Evolutionary conservation across 2,797 vertebrate genomes (phyloP).

Genomic region (Hydrophis major): DNA sequence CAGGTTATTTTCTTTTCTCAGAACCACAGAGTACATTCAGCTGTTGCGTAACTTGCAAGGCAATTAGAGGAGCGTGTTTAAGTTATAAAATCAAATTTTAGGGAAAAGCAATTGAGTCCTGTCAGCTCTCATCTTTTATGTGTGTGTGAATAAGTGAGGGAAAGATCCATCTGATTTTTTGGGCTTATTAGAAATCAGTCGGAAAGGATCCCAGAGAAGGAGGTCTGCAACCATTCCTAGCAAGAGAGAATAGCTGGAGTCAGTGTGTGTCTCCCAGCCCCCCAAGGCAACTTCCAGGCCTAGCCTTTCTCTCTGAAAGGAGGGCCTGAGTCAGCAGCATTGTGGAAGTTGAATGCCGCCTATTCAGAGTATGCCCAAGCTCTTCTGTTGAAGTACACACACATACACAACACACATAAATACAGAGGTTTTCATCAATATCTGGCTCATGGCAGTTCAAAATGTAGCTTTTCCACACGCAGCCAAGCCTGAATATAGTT

Average conservation of each 20-base stretch:
- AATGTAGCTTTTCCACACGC: neutral
- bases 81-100: neutral
- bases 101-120: neutral
- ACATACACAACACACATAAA: neutral
- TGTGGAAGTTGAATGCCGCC: neutral
- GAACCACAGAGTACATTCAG: neutral
- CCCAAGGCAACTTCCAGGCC: neutral
- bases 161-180: neutral
- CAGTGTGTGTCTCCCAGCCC: neutral
- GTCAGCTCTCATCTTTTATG: neutral
- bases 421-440: neutral
- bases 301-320: neutral
- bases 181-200: neutral
- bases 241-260: neutral
- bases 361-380: neutral
- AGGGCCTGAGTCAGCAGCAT: neutral
- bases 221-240: neutral
- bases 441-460: neutral
- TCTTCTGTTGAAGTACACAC: neutral
- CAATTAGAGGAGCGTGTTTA: neutral
- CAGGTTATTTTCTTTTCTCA: neutral
- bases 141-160: neutral
- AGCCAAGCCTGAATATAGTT: neutral
- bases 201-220: neutral
- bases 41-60: neutral